phyloP scores from a whole-genome alignment of 2,888 invertebrate species.

The Drosophila villosipedis region DNA sequence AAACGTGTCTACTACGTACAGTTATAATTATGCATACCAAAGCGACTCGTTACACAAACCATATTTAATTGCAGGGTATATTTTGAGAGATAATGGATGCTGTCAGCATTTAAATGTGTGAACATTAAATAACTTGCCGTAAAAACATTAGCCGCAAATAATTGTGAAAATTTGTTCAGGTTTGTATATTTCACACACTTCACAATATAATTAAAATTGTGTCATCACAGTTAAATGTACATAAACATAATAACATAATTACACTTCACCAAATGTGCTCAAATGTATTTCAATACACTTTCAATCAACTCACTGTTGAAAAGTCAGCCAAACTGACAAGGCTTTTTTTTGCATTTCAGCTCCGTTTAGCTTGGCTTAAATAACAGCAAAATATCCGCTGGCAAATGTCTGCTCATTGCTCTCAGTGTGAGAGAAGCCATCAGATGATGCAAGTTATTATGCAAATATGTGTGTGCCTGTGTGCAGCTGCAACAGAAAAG shows the following conservation, averaged over 20 bases:
- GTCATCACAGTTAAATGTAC: neutral
- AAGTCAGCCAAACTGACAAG: neutral
- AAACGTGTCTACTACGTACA: neutral
- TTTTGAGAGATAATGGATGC: neutral
- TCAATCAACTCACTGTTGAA: neutral
- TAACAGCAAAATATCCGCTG: neutral
- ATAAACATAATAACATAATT: neutral
- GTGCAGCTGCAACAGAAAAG: slow-evolving; percentile 39
- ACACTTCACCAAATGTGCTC: neutral
- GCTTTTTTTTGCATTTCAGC: slow-evolving; percentile 1
- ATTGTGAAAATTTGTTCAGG: neutral
- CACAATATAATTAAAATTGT: neutral
- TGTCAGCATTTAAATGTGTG: neutral
- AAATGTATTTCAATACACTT: neutral
- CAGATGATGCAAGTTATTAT: slow-evolving; percentile 43
- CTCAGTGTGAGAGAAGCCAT: slow-evolving; percentile 19
- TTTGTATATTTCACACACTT: neutral
- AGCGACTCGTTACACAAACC: neutral
- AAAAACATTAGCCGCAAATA: neutral
- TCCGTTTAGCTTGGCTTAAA: slow-evolving; percentile 4
- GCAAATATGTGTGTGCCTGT: slow-evolving; percentile 31
- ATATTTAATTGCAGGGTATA: neutral
- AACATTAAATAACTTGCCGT: neutral
- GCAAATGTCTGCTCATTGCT: slow-evolving; percentile 21
- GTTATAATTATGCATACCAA: neutral